Base-by-base conservation (phyloP, 2,888 invertebrate genomes). In the Chironomus tentans region DNA sequence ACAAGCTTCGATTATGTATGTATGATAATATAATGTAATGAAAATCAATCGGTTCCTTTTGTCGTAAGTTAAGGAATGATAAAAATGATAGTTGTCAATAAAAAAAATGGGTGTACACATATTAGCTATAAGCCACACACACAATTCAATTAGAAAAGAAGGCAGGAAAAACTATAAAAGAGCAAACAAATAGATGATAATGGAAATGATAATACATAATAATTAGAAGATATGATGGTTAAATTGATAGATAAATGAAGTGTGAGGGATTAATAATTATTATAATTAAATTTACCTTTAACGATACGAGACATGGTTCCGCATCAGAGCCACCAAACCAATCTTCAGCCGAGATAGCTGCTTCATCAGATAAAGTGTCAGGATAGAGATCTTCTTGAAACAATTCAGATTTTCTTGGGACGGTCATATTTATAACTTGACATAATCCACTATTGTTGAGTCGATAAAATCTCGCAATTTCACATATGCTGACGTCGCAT, bases 371-470 rank as follows among this genome's bases (percentile, higher is more conserved):
- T 18, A 94, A 86, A 6, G 98, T 97, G 82, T 97, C 97, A 0
- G 98, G 98, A 85, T 96, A 98, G 78, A 98, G 87, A 85, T 98
- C 98, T 83, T 97, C 96, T 86, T 98, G 98, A 87, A 98, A 98
- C 81, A 95, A 88, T 85, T 97, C 97, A 78, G 97, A 96, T 89
- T 97, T 97, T 83, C 98, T 89, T 24, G 98, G 98, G 77, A 98
- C 98, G 76, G 97, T 97, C 96, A 98, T 97, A n/a, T 97, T 95
- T 77, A 84, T 82, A 80, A 90, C 90, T 88, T 98, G 98, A 84
- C 97, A 96, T 73, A 97, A 86, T 76, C 95, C 95, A 46, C 93
- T 94, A 84, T 95, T 95, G 85, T 97, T 97, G 77, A 98, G 88
- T 80, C 98, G 90, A 87, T 95, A 98, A 86, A 98, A 97, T 83